Evolutionary conservation across 2,797 vertebrate genomes (phyloP), one percentile per base, ranked within the genome.

Genomic region (Sciaenops ocellatus): DNA sequence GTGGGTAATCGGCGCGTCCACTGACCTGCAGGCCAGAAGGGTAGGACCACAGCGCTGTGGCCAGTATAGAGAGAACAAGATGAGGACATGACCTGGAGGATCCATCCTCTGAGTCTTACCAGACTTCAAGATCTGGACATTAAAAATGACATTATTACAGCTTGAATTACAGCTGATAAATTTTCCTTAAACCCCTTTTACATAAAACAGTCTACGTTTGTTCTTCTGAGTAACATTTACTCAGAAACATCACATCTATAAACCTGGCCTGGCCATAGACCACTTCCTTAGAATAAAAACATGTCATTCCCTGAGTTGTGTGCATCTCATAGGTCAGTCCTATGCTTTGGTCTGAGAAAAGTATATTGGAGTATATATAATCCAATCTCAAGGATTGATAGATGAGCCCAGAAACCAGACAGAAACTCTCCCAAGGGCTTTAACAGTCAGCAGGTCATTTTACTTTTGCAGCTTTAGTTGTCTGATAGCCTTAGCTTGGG

Each of bases 21-120:
- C 84, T 97, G 96, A 97, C 96, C 95, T 95, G 89, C 89, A 79
- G 94, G 91, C 89, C 87, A 81, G 86, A 90, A 95, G 91, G 94
- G 90, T 92, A 92, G 69, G 87, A 89, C 82, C 85, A 86, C 90
- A 88, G 90, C 26, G 69, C 82, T 83, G 73, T 83, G 82, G 66
- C 64, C 48, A 38, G 87, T 76, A 64, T 48, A 84, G 59, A 78
- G 54, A n/a, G 59, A 78, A 69, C 54, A 62, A 50, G 76, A 71
- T 41, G 3, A 34, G 57, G 44, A 78, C 55, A 51, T 71, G 47
- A 81, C 70, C 67, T 69, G 26, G 59, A 81, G 38, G 28, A 77
- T 69, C 59, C 51, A 13, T 18, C 15, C 47, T 22, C 10, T 57
- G 59, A 20, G 22, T 75, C 76, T 73, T 89, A 64, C 41, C 68